These are phyloP conservation scores for Eupithecia subumbrata DNA, from an alignment of 2,888 invertebrate genomes.

Conservation along the genomic window DNA sequence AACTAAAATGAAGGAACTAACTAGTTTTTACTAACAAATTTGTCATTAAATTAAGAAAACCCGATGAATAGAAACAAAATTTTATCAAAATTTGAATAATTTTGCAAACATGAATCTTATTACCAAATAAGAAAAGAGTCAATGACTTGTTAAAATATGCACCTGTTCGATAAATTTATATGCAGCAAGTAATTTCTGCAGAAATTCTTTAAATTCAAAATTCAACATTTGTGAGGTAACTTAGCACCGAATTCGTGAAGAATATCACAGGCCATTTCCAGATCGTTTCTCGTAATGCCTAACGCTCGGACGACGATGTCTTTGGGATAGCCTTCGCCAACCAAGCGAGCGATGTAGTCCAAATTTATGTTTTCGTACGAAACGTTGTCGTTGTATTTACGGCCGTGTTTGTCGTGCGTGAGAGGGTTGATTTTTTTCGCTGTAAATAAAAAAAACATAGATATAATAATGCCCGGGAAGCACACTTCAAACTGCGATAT, in stretches of 20 bases:
- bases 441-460: slow-evolving; percentile 51
- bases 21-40: background rate
- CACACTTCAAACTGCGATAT: too few relatives aligned
- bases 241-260: slow-evolving; percentile 93
- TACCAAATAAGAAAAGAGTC: too few relatives aligned
- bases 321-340: slow-evolving; percentile 95
- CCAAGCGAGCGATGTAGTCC: slow-evolving; percentile 94
- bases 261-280: slow-evolving; percentile 98
- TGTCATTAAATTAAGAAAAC: background rate
- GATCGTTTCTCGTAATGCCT: slow-evolving; percentile 95
- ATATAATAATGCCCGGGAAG: background rate
- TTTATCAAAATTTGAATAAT: background rate
- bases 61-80: background rate
- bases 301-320: slow-evolving; percentile 96
- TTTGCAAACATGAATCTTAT: background rate
- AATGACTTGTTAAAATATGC: background rate
- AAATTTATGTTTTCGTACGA: slow-evolving; percentile 95
- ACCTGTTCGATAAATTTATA: background rate
- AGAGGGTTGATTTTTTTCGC: slow-evolving; percentile 80
- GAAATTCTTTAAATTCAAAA: background rate
- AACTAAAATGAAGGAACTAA: background rate
- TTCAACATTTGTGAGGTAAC: slow-evolving; percentile 72
- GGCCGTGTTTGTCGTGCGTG: slow-evolving; percentile 79
- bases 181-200: background rate
- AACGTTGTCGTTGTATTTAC: slow-evolving; percentile 81